Base-by-base conservation (phyloP, 2,888 invertebrate genomes). In the Xestia sexstrigata region DNA sequence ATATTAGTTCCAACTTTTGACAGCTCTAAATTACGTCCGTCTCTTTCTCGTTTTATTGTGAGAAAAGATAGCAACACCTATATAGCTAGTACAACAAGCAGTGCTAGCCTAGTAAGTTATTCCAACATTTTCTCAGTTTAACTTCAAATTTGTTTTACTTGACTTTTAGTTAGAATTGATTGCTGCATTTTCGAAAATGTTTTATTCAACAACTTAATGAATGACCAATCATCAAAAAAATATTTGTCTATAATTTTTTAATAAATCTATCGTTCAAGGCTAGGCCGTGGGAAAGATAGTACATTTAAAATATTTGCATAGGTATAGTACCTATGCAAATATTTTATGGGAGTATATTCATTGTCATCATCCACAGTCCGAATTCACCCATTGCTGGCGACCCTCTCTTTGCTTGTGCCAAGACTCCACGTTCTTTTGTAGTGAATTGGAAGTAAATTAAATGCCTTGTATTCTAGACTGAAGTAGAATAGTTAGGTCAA, bases 221-320 rank as follows among this genome's bases (percentile, higher is more conserved):
- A n/a, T 47, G 30, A 63, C 66, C 0, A 45, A 72, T 63, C 4
- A 49, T 8, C 47, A 49, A 60, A 26, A 17, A 26, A 11, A n/a
- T 7, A 42, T 13, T 58, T n/a, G 26, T 15, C 1, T 55, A 30
- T 45, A 45, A 5, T n/a, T 69, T 79, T 63, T 45, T 9, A 30
- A 45, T 11, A 39, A 70, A 63, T 85, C 63, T 42, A 30, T 65
- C 23, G 23, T 77, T 63, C 63, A 77, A 85, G 67, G 73, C 35
- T 26, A 23, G n/a, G 35, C 63, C 83, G 86, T 85, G 83, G 63
- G 82, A 83, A 83, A 74, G 45, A 58, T 20, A 30, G 17, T 83
- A 62, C 35, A 85, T 76, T 85, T 76, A 35, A 83, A 73, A 68
- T 70, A 45, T 67, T 72, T 5, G 17, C 26, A 74, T 63, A n/a